Evolutionary conservation across 1,140 invertebrate species (phyloP).

Genomic region (Pygmarrhopalites habei): DNA sequence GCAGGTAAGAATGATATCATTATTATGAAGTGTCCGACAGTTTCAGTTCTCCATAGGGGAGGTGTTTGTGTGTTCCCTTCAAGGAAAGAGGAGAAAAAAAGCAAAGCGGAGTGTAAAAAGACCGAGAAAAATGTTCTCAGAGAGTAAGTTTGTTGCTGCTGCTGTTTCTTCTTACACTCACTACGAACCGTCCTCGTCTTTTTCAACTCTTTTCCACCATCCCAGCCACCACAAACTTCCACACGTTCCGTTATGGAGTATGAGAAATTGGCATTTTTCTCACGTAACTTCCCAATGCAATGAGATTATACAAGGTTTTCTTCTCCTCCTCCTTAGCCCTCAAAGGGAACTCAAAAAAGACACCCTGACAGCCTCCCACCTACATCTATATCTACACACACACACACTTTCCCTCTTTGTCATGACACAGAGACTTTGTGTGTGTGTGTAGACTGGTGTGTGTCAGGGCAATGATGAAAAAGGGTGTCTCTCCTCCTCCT

Average conservation of each 20-base stretch:
- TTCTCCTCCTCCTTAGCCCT: background rate
- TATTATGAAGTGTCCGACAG: slow-evolving; percentile 11
- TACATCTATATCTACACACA: background rate
- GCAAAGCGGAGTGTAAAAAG: background rate
- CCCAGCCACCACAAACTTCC: slow-evolving; percentile 17
- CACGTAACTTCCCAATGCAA: slow-evolving; percentile 27
- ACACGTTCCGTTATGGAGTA: slow-evolving; percentile 11
- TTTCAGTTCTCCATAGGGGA: slow-evolving; percentile 3
- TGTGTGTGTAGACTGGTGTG: too few relatives aligned
- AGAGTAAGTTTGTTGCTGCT: too few relatives aligned
- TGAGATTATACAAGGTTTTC: slow-evolving; percentile 23
- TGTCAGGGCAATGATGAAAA: too few relatives aligned
- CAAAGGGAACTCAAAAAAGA: too few relatives aligned
- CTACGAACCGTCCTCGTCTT: too few relatives aligned
- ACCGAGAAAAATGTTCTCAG: slow-evolving; percentile 1
- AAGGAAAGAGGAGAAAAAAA: too few relatives aligned
- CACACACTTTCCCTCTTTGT: too few relatives aligned
- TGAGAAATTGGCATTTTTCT: slow-evolving; percentile 31
- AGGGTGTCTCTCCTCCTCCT: too few relatives aligned
- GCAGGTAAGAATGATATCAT: slow-evolving; percentile 11
- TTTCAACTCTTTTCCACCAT: too few relatives aligned
- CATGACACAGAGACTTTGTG: too few relatives aligned
- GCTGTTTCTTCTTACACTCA: too few relatives aligned
- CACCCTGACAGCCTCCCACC: too few relatives aligned
- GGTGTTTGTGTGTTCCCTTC: slow-evolving; percentile 1